Evolutionary conservation across 2,113 vertebrate species (phyloP).

Genomic region (Elanoides forficatus): DNA sequence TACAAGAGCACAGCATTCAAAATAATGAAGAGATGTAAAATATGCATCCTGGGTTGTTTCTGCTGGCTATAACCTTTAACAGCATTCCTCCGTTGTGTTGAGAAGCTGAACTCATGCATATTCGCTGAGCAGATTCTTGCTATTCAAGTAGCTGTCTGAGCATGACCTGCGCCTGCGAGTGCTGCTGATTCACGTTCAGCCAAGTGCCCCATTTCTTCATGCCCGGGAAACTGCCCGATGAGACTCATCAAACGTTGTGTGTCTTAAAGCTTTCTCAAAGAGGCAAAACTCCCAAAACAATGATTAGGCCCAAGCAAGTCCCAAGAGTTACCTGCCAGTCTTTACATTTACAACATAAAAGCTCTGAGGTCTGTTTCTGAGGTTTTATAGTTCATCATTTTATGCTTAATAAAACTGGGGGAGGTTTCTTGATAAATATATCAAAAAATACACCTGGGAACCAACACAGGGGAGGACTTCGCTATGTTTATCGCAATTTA

Average conservation of each 20-base stretch:
- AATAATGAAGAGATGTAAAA: constrained; percentile 3
- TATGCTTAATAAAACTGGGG: neutral
- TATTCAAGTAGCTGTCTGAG: neutral
- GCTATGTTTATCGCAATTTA: neutral
- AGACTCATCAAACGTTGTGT: neutral
- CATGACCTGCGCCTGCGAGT: neutral
- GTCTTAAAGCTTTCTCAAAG: neutral
- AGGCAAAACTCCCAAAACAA: neutral
- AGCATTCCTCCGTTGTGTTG: neutral
- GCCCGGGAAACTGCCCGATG: neutral
- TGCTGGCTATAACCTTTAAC: neutral
- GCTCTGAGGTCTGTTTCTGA: neutral
- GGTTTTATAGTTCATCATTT: neutral
- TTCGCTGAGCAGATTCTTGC: neutral
- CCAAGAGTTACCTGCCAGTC: neutral
- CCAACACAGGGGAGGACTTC: neutral
- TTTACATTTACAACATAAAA: neutral
- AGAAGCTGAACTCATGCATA: neutral
- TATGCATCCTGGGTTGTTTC: neutral
- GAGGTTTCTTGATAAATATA: neutral
- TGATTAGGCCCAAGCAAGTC: neutral
- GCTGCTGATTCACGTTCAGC: neutral
- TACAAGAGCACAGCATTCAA: neutral
- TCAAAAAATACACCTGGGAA: neutral
- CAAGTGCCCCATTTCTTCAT: neutral